phyloP scores from a whole-genome alignment of 2,888 invertebrate genomes.

The Octodonta nipae region DNA sequence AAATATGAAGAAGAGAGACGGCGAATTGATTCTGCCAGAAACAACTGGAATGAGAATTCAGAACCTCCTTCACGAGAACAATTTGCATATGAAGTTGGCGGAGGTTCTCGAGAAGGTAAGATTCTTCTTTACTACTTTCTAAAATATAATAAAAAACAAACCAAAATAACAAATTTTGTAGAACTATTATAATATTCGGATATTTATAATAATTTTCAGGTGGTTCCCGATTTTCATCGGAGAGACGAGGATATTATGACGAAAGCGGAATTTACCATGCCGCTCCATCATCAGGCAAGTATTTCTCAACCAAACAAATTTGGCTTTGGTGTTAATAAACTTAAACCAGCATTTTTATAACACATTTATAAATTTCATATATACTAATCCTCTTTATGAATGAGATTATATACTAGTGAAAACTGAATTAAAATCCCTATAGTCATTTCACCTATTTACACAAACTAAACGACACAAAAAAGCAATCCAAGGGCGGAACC shows the following conservation, averaged over 20 bases:
- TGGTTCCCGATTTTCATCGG: constrained; percentile 2
- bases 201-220: background rate
- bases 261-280: constrained; percentile 9
- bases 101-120: constrained; percentile 14
- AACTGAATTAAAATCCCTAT: too few relatives aligned
- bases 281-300: constrained; percentile 5
- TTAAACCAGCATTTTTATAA: too few relatives aligned
- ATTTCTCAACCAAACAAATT: too few relatives aligned
- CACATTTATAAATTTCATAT: too few relatives aligned
- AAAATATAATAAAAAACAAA: background rate
- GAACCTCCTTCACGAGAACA: constrained; percentile 6
- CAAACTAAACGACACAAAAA: too few relatives aligned
- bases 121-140: background rate
- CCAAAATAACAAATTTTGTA: too few relatives aligned
- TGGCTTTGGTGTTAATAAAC: too few relatives aligned
- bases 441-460: too few relatives aligned
- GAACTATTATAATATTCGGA: too few relatives aligned
- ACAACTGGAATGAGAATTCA: constrained; percentile 3
- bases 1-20: constrained; percentile 9
- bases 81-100: constrained; percentile 12
- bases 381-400: too few relatives aligned
- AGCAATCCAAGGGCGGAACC: too few relatives aligned
- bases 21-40: constrained; percentile 4
- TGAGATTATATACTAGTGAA: too few relatives aligned
- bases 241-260: constrained; percentile 12